phyloP scores from a whole-genome alignment of 2,113 vertebrate species.

The Indicator indicator region DNA sequence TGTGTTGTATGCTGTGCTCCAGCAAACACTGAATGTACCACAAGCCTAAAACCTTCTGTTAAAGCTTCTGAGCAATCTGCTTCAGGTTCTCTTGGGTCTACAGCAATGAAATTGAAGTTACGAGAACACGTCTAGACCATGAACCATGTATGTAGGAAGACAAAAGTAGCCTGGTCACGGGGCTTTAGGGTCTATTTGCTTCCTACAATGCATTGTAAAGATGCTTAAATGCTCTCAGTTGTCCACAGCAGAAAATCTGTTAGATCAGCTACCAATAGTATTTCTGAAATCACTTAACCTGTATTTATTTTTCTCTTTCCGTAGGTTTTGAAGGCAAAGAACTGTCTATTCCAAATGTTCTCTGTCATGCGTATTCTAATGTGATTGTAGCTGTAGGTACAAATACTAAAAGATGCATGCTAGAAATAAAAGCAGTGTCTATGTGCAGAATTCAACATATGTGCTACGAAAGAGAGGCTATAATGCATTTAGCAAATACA shows the following conservation, averaged over 20 bases:
- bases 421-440: neutral
- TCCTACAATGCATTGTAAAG: neutral
- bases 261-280: neutral
- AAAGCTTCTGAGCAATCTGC: neutral
- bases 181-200: neutral
- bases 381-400: neutral
- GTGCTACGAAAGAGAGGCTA: neutral
- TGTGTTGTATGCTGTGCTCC: neutral
- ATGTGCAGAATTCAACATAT: neutral
- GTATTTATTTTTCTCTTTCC: neutral
- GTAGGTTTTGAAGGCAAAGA: neutral
- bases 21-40: neutral
- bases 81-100: neutral
- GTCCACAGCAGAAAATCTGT: neutral
- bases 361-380: neutral
- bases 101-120: neutral
- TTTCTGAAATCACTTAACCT: neutral
- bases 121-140: neutral
- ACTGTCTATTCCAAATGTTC: neutral
- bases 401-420: neutral
- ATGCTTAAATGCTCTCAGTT: neutral
- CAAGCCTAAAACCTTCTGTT: neutral
- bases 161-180: neutral
- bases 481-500: neutral
- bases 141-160: neutral